Conservation (phyloP, 2,113 vertebrate species). For the Syngnathus scovelli region DNA sequence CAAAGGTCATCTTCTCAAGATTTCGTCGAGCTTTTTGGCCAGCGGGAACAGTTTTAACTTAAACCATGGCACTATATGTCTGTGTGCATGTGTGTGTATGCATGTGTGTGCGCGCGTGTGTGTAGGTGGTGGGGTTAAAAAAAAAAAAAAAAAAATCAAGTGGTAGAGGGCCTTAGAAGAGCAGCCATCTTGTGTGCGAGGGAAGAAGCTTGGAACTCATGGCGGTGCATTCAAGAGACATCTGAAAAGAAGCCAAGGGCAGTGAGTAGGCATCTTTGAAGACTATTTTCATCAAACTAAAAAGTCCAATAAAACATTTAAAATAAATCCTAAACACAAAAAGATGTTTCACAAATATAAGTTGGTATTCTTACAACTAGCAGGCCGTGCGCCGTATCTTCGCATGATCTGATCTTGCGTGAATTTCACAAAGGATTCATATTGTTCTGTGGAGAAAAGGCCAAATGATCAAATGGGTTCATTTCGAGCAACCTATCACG, state of each 20-base stretch:
- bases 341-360: too few relatives aligned
- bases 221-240: constrained; percentile 79
- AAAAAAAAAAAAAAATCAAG: constrained; percentile 42
- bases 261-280: neutral
- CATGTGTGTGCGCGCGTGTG: neutral
- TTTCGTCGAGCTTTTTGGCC: constrained; percentile 50
- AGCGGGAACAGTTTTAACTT: constrained; percentile 69
- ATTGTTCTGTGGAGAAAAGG: constrained; percentile 78
- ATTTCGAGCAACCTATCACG: neutral
- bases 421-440: constrained; percentile 95
- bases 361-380: constrained; percentile 77
- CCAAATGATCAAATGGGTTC: neutral
- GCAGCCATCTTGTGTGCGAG: constrained; percentile 74
- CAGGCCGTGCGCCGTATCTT: constrained; percentile 84
- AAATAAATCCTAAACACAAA: neutral
- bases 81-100: constrained; percentile 14
- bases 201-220: constrained; percentile 65
- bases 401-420: constrained; percentile 94
- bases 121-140: constrained; percentile 40
- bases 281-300: neutral
- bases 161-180: constrained; percentile 60
- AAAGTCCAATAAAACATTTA: neutral
- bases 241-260: constrained; percentile 64
- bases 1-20: constrained; percentile 42
- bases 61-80: constrained; percentile 76